phyloP scores from a whole-genome alignment of 2,888 invertebrate genomes.

The Ceriagrion tenellum region DNA sequence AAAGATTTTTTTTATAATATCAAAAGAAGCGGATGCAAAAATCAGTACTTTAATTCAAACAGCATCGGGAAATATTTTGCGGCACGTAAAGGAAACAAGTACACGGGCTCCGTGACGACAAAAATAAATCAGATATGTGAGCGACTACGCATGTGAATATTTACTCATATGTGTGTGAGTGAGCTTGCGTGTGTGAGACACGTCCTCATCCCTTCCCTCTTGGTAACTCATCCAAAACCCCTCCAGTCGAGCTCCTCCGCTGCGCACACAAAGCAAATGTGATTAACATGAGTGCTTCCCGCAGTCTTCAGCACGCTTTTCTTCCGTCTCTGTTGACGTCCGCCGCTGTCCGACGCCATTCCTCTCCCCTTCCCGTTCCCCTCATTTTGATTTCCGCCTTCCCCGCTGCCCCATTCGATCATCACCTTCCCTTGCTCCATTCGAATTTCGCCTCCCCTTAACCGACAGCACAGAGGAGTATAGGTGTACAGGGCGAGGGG shows the following conservation, averaged over 20 bases:
- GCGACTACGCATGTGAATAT: not conserved
- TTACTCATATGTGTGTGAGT: not conserved
- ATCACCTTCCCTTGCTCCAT: not conserved
- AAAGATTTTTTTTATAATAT: too few species aligned
- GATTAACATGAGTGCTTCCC: constrained; percentile 57
- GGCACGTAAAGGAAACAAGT: not conserved
- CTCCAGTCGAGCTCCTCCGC: not conserved
- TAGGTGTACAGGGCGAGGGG: not conserved
- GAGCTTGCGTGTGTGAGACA: not conserved
- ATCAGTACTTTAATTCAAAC: not conserved
- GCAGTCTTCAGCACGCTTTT: not conserved
- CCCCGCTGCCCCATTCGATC: not conserved
- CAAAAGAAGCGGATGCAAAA: not conserved
- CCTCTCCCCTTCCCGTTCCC: not conserved
- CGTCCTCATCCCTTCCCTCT: too few species aligned
- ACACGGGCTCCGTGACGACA: not conserved
- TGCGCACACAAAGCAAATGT: constrained; percentile 29
- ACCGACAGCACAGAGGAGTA: not conserved
- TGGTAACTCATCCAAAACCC: not conserved
- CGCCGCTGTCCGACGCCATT: not conserved
- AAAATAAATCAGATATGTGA: too few species aligned
- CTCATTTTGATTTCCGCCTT: too few species aligned
- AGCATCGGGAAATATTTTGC: not conserved
- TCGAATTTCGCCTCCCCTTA: not conserved
- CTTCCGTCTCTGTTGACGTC: not conserved